A percentile compares a stretch with the other conserved stretches of the same genome.
phyloP scores from a whole-genome alignment of 2,888 invertebrate species.

The Melanophora roralis region DNA sequence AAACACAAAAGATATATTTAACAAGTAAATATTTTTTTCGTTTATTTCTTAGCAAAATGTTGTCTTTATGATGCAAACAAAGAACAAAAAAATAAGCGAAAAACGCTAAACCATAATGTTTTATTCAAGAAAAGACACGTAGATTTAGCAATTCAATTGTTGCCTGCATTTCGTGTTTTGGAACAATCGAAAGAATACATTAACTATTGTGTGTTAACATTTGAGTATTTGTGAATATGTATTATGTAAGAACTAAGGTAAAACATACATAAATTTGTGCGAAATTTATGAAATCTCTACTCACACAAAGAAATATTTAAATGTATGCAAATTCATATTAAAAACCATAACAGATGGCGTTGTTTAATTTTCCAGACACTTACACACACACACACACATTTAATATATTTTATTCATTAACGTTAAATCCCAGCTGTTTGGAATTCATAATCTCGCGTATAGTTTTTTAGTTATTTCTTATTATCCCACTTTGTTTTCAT shows the following conservation, averaged over 20 bases:
- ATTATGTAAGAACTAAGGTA: background rate
- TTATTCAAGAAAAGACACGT: background rate
- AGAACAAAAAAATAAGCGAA: background rate
- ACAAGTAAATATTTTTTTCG: background rate
- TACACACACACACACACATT: background rate
- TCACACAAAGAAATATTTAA: background rate
- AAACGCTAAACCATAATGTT: background rate
- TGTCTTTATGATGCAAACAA: background rate
- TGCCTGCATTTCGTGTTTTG: background rate
- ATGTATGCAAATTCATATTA: background rate
- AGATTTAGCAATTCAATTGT: background rate
- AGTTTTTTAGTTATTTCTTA: conserved; percentile 12
- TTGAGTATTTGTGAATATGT: background rate
- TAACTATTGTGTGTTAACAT: background rate
- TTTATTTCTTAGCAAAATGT: too few species aligned
- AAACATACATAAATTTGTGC: background rate
- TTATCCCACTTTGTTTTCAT: background rate
- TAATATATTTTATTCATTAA: conserved; percentile 10
- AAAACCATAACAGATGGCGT: too few species aligned
- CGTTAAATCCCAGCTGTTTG: conserved; percentile 43
- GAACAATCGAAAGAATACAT: background rate
- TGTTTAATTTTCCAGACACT: too few species aligned
- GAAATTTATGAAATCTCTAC: background rate
- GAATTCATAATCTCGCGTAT: conserved; percentile 43
- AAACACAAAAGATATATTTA: too few species aligned